These are phyloP conservation scores for Stramonita haemastoma DNA, from an alignment of 2,888 invertebrate species.

Conservation along the genomic window DNA sequence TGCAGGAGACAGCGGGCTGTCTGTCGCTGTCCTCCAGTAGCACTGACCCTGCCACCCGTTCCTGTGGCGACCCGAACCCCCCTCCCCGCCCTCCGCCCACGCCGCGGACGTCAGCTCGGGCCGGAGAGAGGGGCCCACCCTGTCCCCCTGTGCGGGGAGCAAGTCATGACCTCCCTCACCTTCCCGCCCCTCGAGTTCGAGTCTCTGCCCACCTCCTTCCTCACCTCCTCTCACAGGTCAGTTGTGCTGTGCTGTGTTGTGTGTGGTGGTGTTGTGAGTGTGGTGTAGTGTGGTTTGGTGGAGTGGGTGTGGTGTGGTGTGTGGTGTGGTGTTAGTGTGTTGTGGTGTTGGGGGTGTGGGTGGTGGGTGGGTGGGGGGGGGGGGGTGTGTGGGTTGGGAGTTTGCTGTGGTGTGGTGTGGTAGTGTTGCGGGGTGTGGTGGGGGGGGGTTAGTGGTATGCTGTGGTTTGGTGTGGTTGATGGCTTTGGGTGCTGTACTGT, in stretches of 20 bases:
- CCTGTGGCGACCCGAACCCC: conserved; percentile 49
- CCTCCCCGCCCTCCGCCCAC: conserved; percentile 44
- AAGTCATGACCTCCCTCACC: conserved; percentile 81
- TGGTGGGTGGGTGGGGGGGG: too few species aligned
- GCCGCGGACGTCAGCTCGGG: not conserved
- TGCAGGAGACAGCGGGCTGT: not conserved
- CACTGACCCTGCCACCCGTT: not conserved
- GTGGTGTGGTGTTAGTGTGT: not conserved
- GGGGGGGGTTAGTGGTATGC: too few species aligned
- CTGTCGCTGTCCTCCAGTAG: not conserved
- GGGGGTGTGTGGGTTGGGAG: too few species aligned
- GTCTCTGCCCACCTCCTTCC: conserved; percentile 90
- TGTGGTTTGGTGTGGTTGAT: too few species aligned
- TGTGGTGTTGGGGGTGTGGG: not conserved
- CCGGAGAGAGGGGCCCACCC: conserved; percentile 17
- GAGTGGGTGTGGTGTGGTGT: not conserved
- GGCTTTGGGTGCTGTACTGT: too few species aligned
- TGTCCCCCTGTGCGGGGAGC: conserved; percentile 49
- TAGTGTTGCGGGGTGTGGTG: too few species aligned
- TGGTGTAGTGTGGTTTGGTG: not conserved
- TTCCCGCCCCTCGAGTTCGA: conserved; percentile 90
- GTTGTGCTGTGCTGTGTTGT: conserved; percentile 38
- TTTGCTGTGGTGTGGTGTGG: too few species aligned
- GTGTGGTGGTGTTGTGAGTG: not conserved
- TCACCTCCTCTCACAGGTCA: conserved; percentile 85